Conservation (phyloP, 2,113 vertebrate genomes). For the Phaethon lepturus region DNA sequence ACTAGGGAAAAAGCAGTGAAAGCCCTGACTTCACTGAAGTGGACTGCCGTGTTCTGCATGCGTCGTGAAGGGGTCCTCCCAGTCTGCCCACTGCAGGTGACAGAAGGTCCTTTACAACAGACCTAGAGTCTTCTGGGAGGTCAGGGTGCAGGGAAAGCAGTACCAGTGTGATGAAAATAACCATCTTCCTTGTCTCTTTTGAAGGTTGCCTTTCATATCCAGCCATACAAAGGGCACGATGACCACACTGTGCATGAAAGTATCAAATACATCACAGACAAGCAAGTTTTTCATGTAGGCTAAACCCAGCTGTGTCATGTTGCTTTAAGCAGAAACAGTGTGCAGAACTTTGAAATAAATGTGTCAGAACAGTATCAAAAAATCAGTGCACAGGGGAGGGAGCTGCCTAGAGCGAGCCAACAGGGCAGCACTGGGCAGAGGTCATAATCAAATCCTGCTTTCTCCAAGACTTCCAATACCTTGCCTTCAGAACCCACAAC, state of each 20-base stretch:
- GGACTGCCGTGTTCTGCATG: background rate
- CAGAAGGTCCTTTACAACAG: background rate
- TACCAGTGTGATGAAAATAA: background rate
- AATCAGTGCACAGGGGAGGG: background rate
- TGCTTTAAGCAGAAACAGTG: background rate
- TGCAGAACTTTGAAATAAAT: background rate
- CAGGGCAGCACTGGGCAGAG: background rate
- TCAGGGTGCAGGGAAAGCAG: background rate
- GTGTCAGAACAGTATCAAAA: background rate
- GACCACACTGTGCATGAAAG: background rate
- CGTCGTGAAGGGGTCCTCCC: background rate
- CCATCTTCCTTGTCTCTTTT: background rate
- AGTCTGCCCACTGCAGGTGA: background rate
- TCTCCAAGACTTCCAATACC: too few relatives aligned
- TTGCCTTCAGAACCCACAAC: background rate
- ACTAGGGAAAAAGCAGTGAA: background rate
- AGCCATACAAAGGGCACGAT: too few relatives aligned
- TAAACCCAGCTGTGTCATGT: background rate
- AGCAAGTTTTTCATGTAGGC: background rate
- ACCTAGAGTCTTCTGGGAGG: background rate
- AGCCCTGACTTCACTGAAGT: background rate
- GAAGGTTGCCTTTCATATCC: background rate
- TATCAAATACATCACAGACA: background rate
- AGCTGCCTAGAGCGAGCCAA: background rate
- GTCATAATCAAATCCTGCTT: background rate